These are phyloP conservation scores for fruit fly (Drosophila melanogaster) DNA, from an alignment of 1,140 invertebrate genomes.

Conservation along the genomic window DNA sequence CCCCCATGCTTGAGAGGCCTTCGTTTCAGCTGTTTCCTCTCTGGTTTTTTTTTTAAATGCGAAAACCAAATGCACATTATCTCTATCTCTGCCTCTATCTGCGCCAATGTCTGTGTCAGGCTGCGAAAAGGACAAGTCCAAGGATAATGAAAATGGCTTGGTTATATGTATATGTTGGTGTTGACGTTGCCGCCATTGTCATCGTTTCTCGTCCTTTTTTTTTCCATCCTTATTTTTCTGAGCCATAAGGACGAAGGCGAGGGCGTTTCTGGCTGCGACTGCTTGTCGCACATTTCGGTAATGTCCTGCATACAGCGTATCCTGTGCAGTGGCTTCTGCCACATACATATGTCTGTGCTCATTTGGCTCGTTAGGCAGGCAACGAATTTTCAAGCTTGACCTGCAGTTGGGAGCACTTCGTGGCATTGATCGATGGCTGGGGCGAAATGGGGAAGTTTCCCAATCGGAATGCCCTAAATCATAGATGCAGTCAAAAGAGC, in stretches of 20 bases:
- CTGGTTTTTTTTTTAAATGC: slow-evolving; percentile 58
- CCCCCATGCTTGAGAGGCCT: slow-evolving; percentile 30
- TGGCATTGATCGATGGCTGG: slow-evolving; percentile 47
- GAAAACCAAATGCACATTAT: slow-evolving; percentile 66
- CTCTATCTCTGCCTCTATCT: slow-evolving; percentile 37
- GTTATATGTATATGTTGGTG: slow-evolving; percentile 42
- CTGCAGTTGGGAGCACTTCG: slow-evolving; percentile 15
- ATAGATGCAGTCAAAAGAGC: neutral
- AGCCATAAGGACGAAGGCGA: slow-evolving; percentile 34
- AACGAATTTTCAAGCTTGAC: slow-evolving; percentile 31
- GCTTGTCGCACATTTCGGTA: slow-evolving; percentile 58
- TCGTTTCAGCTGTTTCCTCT: slow-evolving; percentile 13
- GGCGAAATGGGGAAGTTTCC: neutral
- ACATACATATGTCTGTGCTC: slow-evolving; percentile 8
- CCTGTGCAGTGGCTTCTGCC: slow-evolving; percentile 7
- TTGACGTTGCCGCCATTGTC: slow-evolving; percentile 54
- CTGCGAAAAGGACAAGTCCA: slow-evolving; percentile 63
- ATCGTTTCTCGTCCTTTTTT: slow-evolving; percentile 27
- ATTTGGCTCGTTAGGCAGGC: slow-evolving; percentile 41
- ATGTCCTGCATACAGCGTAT: slow-evolving; percentile 35
- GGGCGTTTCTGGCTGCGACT: slow-evolving; percentile 40
- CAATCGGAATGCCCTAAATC: too few relatives aligned
- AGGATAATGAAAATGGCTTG: slow-evolving; percentile 74
- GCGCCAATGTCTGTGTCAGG: slow-evolving; percentile 40
- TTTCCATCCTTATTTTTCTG: slow-evolving; percentile 4